Evolutionary conservation across 1,140 invertebrate genomes (phyloP), one percentile per base, ranked within the genome.

Genomic region (Drosophila pandora): DNA sequence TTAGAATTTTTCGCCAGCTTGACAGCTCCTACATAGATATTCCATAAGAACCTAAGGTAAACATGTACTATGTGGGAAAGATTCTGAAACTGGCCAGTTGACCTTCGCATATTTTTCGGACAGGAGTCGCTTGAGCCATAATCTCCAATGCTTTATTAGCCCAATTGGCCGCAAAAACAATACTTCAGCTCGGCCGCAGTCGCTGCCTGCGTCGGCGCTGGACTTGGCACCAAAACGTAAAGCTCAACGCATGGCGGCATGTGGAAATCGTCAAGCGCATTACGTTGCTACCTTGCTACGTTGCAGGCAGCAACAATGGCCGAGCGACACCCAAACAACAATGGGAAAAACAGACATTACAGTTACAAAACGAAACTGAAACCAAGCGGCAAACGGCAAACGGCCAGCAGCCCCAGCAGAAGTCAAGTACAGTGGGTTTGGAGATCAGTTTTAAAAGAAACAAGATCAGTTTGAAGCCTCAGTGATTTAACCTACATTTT

Each of bases 211-310:
- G 63, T 54, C 37, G 59, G 32, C 78, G 83, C 70, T 88, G 82
- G 79, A 83, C 83, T 87, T 87, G 82, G 82, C 82, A 88, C 83
- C 75, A 87, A 88, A 87, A 88, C 83, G 79, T 88, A 88, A 83
- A 43, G 60, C 65, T 55, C 68, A 61, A 76, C 55, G 62, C 69
- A 59, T 75, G 74, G 74, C 83, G 74, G 74, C 83, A 82, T 85
- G 81, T 85, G 78, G 81, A 77, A 85, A 85, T 87, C 73, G 50
- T 63, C 64, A 48, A 73, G 78, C 78, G 62, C 82, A 87, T 87
- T 84, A 81, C 82, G 73, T 76, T 85, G 76, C 76, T 69, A 73
- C 81, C 64, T 82, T 85, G 75, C 17, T 39, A 39, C 23, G 41
- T 41, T 58, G 58, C 56, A 53, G 43, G 47, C 67, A 67, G 47